Base-by-base conservation (phyloP, 1,140 invertebrate genomes). In the Saccostrea glomerata region DNA sequence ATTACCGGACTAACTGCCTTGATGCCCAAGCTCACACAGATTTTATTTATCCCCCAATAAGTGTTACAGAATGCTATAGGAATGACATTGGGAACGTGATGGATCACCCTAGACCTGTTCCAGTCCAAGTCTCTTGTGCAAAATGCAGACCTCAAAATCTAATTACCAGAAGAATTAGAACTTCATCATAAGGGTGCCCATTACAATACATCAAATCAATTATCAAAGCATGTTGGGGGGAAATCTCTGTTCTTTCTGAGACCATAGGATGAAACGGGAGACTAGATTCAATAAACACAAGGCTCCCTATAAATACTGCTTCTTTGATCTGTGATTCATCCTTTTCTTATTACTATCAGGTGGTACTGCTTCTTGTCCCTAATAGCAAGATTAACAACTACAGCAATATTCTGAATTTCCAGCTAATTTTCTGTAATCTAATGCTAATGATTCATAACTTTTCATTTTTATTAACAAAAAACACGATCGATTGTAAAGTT, bases 131-230 rank as follows among this genome's bases (percentile, higher is more conserved):
- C 70, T 30, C 70, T 17, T 77, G 70, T 77, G 25, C 70, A 77
- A 25, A 12, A 36, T 77, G 70, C 70, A 77, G 25, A 77, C 70
- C 70, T 77, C 70, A 77, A 36, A 77, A 77, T 77, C 70, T 77
- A 77, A 77, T 77, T 77, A 77, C 70, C 25, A 77, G 7, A 30
- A 25, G 30, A 77, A 77, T 77, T 77, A 77, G 70, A 36, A 77
- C 70, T 77, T 36, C 70, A 77, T 77, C 70, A 77, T 30, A 77
- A 77, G 70, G 70, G 70, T 36, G 23, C 25, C 70, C 70, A 77
- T 77, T 77, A 77, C 70, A 77, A 77, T 77, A 77, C 70, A 77
- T 77, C 70, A 77, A 77, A 77, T 77, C 70, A 77, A 77, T 77
- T 77, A 77, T 77, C 70, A 77, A 36, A 77, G 70, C 70, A 77